Conservation (phyloP, 2,888 invertebrate genomes). For the Lepeophtheirus nordmannii region DNA sequence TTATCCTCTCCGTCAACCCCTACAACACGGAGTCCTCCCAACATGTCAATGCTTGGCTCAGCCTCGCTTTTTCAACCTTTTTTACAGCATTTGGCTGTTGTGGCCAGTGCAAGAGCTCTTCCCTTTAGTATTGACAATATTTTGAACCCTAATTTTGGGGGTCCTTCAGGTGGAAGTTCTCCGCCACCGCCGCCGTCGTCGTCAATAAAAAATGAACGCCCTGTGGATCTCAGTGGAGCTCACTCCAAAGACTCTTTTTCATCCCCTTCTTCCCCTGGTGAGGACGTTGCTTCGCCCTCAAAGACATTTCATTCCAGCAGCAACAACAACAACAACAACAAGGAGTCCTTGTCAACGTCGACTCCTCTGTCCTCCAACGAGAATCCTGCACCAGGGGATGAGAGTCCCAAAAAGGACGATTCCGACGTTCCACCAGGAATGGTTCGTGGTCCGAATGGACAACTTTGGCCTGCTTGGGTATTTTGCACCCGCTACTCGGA, state of each 20-base stretch:
- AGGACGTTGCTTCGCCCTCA: neutral
- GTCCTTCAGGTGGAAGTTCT: conserved; percentile 19
- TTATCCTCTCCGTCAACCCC: neutral
- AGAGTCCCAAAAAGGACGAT: conserved; percentile 11
- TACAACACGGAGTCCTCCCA: neutral
- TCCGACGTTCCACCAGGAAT: conserved; percentile 23
- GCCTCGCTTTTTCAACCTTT: conserved; percentile 11
- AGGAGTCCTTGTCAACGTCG: no score
- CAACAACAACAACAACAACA: no score
- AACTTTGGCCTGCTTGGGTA: conserved; percentile 81
- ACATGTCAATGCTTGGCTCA: neutral
- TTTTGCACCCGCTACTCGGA: conserved; percentile 80
- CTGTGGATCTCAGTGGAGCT: conserved; percentile 27
- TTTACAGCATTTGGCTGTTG: conserved; percentile 20
- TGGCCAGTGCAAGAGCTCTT: conserved; percentile 13
- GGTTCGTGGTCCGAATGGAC: conserved; percentile 24
- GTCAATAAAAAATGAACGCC: conserved; percentile 14
- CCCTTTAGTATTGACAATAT: conserved; percentile 30
- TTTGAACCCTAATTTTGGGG: conserved; percentile 29
- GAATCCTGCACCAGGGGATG: neutral
- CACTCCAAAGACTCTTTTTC: neutral
- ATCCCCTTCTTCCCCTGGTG: neutral
- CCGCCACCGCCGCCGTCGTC: conserved; percentile 27
- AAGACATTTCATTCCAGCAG: no score
- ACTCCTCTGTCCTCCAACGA: neutral